Evolutionary conservation across 2,797 vertebrate species (phyloP), one percentile per base, ranked within the genome.

Genomic region (Podarcis siculus): DNA sequence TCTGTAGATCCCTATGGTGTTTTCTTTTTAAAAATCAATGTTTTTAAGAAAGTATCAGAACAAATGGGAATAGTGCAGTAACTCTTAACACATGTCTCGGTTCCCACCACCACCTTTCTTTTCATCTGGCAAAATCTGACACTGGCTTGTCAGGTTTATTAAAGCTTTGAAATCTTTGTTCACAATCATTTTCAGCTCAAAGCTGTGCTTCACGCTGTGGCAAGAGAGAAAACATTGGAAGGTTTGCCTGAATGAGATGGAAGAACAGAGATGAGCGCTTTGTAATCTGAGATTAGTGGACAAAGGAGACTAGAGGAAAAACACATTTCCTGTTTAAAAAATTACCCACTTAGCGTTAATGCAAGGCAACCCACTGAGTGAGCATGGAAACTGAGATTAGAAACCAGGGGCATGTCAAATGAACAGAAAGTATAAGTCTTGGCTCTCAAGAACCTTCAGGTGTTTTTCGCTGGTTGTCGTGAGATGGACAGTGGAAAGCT

Each of bases 291-390:
- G 90, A 86, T 55, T 30, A 85, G 35, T 39, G 75, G 32, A 61
- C 86, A 79, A 88, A 88, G 88, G 79, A 64, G 55, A 0, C 0
- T 12, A 72, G 49, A 75, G 39, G 72, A 76, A 85, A 91, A 87
- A 89, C 83, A 35, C 49, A 76, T 76, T 75, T 90, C 49, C 30
- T 80, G 39, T 1, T 79, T 4, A 83, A 0, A 69, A 82, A 88
- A 58, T 13, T 27, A 35, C 3, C 58, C 25, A 82, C 78, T 37
- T 89, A 0, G 9, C 83, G n/a, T 86, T 67, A 9, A 45, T 85
- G 87, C 19, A 37, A 67, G 93, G 75, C 82, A 92, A 88, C 83
- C 94, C 90, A 91, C 69, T 49, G 86, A 89, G 92, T 4, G 79
- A 69, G 78, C 32, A 10, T 77, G 71, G 64, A 89, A 83, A 89